Evolutionary conservation across 2,113 vertebrate genomes (phyloP).

Genomic region (Oryzias javanicus): DNA sequence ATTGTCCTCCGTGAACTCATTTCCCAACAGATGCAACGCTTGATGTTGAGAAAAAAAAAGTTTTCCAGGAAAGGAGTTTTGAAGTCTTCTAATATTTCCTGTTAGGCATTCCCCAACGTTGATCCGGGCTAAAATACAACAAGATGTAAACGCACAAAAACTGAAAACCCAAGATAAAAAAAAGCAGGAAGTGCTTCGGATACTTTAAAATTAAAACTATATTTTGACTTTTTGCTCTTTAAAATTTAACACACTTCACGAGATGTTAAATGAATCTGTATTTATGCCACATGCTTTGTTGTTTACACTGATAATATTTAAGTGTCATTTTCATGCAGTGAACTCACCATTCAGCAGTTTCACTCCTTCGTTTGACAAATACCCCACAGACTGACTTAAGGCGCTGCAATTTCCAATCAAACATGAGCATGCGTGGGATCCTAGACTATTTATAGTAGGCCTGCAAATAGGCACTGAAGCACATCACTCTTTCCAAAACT

Average conservation of each 20-base stretch:
- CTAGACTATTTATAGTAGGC: conserved; percentile 75
- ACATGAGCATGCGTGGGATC: conserved; percentile 73
- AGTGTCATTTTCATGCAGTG: conserved; percentile 6
- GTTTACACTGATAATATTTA: conserved; percentile 1
- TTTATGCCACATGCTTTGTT: background rate
- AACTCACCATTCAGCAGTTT: conserved; percentile 66
- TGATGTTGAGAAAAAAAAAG: conserved; percentile 2
- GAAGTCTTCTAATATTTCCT: background rate
- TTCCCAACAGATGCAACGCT: conserved; percentile 21
- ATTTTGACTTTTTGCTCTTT: background rate
- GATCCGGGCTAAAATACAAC: conserved; percentile 17
- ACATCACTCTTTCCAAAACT: conserved; percentile 72
- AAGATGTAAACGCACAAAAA: conserved; percentile 5
- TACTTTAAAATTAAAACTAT: background rate
- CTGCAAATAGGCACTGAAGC: conserved; percentile 77
- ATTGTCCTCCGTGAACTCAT: conserved; percentile 83
- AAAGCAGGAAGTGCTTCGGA: background rate
- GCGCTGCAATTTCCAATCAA: conserved; percentile 76
- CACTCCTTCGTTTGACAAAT: conserved; percentile 64
- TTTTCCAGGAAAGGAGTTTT: conserved; percentile 8
- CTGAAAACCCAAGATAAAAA: background rate
- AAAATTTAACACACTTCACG: background rate
- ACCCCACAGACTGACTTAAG: conserved; percentile 62
- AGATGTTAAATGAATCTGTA: conserved; percentile 7
- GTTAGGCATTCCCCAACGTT: background rate